Conservation (phyloP, 30 jellyfish, hydroid and myxozoan species). For the Hydractinia symbiolongicarpus region DNA sequence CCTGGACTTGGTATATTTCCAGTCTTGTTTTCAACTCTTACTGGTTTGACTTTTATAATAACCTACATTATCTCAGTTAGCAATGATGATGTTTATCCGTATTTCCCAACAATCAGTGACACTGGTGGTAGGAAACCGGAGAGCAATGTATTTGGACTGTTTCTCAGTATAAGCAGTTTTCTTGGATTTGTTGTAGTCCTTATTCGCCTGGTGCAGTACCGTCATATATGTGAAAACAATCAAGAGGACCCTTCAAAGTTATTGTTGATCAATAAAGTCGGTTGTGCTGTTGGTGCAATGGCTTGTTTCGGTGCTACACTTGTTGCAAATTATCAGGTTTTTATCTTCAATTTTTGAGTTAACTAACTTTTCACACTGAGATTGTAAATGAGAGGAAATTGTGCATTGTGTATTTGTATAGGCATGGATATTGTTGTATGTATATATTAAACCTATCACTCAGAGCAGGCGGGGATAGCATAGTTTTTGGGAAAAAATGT, state of each 20-base stretch:
- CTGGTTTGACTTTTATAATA: conserved; percentile 42
- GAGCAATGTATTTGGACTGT: conserved; percentile 63
- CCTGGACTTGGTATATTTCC: conserved; percentile 71
- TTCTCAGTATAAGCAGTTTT: conserved; percentile 65
- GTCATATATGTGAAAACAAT: conserved; percentile 42
- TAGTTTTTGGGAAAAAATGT: too few relatives aligned
- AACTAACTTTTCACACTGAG: background rate
- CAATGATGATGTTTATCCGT: conserved; percentile 54
- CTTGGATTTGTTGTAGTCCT: conserved; percentile 46
- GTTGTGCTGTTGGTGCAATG: conserved; percentile 46
- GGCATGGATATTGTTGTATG: too few relatives aligned
- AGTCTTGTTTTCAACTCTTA: conserved; percentile 39
- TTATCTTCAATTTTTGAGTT: background rate
- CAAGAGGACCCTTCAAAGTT: conserved; percentile 43
- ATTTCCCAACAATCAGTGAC: conserved; percentile 83
- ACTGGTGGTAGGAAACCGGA: conserved; percentile 87
- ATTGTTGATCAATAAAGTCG: conserved; percentile 36
- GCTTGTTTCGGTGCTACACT: conserved; percentile 75
- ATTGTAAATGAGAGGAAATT: too few relatives aligned
- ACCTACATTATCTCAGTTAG: conserved; percentile 67
- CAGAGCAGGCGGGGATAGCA: too few relatives aligned
- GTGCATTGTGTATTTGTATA: too few relatives aligned
- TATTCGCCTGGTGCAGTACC: conserved; percentile 58
- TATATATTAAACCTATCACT: too few relatives aligned
- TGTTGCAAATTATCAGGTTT: conserved; percentile 87